Percentiles rank a stretch among this genome's conserved stretches.
Conservation (phyloP, 2,113 vertebrate genomes). For the Cephalopholis sonnerati region DNA sequence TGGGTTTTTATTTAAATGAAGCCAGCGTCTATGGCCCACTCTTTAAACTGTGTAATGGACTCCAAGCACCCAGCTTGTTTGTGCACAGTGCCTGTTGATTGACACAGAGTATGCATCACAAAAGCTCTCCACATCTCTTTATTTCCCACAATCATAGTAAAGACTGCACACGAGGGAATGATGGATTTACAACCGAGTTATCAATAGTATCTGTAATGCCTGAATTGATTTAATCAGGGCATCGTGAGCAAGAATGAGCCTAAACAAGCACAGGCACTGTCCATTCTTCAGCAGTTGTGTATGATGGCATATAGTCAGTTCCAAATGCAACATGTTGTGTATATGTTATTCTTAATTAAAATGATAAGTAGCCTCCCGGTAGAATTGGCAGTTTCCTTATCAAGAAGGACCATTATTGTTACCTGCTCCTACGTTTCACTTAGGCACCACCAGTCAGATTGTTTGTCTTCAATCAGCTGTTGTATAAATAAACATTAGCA, state of each 20-base stretch:
- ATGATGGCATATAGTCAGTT: neutral
- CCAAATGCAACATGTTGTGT: neutral
- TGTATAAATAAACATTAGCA: conserved; percentile 55
- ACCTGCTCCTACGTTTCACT: conserved; percentile 2
- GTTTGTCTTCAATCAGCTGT: conserved; percentile 46
- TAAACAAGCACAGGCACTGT: neutral
- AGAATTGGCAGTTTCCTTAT: conserved; percentile 10
- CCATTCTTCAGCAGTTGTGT: neutral
- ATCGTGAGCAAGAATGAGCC: neutral
- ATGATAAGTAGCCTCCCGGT: neutral
- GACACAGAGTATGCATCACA: neutral
- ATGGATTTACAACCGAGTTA: neutral
- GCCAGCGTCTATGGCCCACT: no score
- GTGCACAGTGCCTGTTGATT: neutral
- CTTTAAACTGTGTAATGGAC: neutral
- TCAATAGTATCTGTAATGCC: neutral
- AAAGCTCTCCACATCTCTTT: neutral
- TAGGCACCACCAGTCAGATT: conserved; percentile 1
- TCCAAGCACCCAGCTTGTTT: neutral
- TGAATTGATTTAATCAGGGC: conserved; percentile 1
- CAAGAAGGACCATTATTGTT: conserved; percentile 7
- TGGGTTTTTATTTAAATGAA: neutral
- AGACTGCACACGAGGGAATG: neutral
- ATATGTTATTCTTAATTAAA: neutral
- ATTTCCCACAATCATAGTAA: neutral